Percentiles rank a stretch among this genome's conserved stretches.
phyloP scores from a whole-genome alignment of 2,888 invertebrate genomes.

The Drosophila anomelani region DNA sequence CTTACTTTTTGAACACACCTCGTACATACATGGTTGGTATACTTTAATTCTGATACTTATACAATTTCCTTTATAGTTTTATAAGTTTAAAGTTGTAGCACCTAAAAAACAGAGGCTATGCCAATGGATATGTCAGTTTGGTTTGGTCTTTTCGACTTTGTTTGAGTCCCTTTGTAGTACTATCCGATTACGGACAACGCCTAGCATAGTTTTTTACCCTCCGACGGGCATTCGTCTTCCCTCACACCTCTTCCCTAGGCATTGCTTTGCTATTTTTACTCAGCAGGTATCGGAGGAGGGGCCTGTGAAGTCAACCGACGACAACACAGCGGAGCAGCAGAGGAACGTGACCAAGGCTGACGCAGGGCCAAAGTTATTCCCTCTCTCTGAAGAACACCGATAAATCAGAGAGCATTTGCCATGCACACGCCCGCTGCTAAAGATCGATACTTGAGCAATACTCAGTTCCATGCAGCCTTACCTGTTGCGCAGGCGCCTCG shows the following conservation, averaged over 20 bases:
- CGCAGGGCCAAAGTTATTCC: conserved; percentile 46
- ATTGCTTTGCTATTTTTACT: conserved; percentile 60
- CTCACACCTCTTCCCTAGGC: conserved; percentile 43
- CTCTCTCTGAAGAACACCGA: conserved; percentile 66
- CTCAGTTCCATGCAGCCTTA: conserved; percentile 23
- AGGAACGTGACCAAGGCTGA: conserved; percentile 67
- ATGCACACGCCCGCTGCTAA: conserved; percentile 58
- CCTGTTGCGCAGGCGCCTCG: conserved; percentile 74
- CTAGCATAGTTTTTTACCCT: conserved; percentile 7
- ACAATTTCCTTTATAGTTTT: neutral
- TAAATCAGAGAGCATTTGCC: conserved; percentile 75
- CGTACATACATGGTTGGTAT: no score
- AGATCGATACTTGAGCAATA: conserved; percentile 11
- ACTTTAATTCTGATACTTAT: neutral
- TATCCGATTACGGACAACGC: conserved; percentile 4
- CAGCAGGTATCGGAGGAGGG: conserved; percentile 63
- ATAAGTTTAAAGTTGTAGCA: neutral
- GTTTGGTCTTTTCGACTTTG: neutral
- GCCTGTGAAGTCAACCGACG: conserved; percentile 36
- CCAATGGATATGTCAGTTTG: neutral
- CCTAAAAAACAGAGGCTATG: neutral
- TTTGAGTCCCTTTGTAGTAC: conserved; percentile 5
- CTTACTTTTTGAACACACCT: no score
- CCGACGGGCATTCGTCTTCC: neutral
- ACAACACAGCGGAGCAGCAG: neutral